Evolutionary conservation across 2,888 invertebrate species (phyloP), one percentile per base, ranked within the genome.

Genomic region (Dastarcus helophoroides): DNA sequence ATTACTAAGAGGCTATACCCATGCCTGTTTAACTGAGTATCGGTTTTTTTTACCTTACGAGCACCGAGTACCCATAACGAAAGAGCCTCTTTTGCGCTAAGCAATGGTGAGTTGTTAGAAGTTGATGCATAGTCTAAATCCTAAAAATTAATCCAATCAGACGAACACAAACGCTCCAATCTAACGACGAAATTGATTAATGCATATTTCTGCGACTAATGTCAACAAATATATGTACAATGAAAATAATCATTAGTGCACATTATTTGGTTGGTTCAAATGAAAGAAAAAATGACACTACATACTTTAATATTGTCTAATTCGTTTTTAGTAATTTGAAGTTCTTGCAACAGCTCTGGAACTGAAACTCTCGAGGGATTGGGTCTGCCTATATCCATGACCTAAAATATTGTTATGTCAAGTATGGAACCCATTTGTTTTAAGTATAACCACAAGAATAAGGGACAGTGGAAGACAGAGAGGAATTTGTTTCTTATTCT

Each of bases 51-150:
- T 76, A 86, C 85, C 85, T 86, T 85, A 73, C 85, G 78, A 71
- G 83, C 83, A 75, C 84, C 84, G 73, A 85, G 81, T 68, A 84
- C 82, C 85, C 85, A 86, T 67, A 86, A 79, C 68, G 85, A 83
- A 73, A 86, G 81, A 72, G 86, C 86, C 78, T 86, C 85, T 78
- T 83, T 81, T 71, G 84, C 83, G 70, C 83, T 85, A 70, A 86
- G 78, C 71, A 85, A 80, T 71, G 77, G 78, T 73, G 79, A 77
- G 68, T 72, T 76, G 70, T 71, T 65, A 60, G 72, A 60, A 46
- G 65, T 53, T 50, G 58, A 69, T 65, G 73, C 70, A 70, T 74
- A 76, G 65, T 73, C 72, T 65, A 74, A 65, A 64, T 77, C 78
- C 78, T 79, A 75, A 65, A 68, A 69, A 63, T 54, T 56, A 64